Base-by-base conservation (phyloP, 2,888 invertebrate species). In the Drosophila paracracens region DNA sequence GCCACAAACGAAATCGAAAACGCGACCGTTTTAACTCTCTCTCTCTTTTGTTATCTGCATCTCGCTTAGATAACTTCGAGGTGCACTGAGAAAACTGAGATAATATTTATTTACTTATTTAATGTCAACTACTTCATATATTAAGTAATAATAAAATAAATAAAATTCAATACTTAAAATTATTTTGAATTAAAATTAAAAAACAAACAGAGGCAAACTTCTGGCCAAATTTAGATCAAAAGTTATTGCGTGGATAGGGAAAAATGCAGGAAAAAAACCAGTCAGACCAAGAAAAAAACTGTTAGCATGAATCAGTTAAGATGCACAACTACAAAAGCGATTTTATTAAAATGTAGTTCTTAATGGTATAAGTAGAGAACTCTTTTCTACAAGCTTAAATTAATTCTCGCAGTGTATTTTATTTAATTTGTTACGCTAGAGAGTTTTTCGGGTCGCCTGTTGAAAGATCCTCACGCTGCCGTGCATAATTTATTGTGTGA, bases 381-480 rank as follows among this genome's bases (percentile, higher is more conserved):
- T 4, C 2, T 21, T 11, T 5, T 5, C 11, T 5, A 21, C 11
- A 43, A 21, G 11, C 21, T 11, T 21, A 11, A 13, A 8, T 16
- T 46, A 0, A 4, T 56, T 27, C 27, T 13, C 36, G 2, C 38
- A 38, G 56, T 56, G 70, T 71, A 56, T 75, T 81, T 88, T 88
- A 89, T 87, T 89, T 82, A 88, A 89, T 87, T 87, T 83, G 89
- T 76, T 88, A 74, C 88, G 83, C 74, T 74, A 65, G 65, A 70
- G 50, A 78, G 40, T 70, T 58, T 70, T 65, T 40, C 38, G 35
- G 52, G 53, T 43, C 57, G 56, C 62, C 70, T 71, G 88, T 58
- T 81, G 82, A 86, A 82, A 88, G 89, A 88, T 89, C 72, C 69
- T 75, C 51, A 53, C 43, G 70, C 71, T 83, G 74, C 73, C 83